Base-by-base conservation (phyloP, 2,113 vertebrate genomes). In the Nothoprocta pentlandii region DNA sequence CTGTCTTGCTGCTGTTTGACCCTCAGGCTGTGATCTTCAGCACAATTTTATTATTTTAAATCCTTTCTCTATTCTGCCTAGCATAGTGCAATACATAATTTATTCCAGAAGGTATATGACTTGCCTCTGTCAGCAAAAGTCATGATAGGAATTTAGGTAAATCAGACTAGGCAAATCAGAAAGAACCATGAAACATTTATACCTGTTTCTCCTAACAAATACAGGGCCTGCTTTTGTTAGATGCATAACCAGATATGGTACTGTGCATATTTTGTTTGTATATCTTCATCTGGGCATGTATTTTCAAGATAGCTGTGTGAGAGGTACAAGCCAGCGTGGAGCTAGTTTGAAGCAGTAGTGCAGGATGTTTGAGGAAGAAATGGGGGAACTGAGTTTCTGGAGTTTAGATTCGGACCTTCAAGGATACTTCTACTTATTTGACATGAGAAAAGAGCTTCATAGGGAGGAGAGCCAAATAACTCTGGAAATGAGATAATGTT, bases 401-500 rank as follows among this genome's bases (percentile, higher is more conserved):
- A 74, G 7, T 71, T 81, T 47, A 26, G 4, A 28, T 83, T 81
- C 3, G 64, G 66, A 78, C 16, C 11, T 26, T 76, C 28, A 44
- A 78, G 10, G 3, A 44, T 25, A 4, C 30, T 89, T 79, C 32
- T 12, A 47, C 4, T 34, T 47, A 2, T 58, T 64, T 82, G 26
- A 73, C 2, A 62, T 67, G 46, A 81, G 4, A 87, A 87, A 94
- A 39, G 19, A 89, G 15, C 23, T 77, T 74, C 69, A 80, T 1
- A 47, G 10, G 32, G 51, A 79, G 51, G 32, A 78, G 39, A 84
- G 4, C 39, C 81, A 28, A 82, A 89, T 58, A 81, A 62, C 67
- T 47, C 53, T 64, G 68, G 36, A 85, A 87, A 91, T 39, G 67
- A 92, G 58, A 47, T 58, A 76, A 67, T n/a, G 9, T 67, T 70